Evolutionary conservation across 2,113 vertebrate species (phyloP).

Genomic region (Paedocypris sp.): DNA sequence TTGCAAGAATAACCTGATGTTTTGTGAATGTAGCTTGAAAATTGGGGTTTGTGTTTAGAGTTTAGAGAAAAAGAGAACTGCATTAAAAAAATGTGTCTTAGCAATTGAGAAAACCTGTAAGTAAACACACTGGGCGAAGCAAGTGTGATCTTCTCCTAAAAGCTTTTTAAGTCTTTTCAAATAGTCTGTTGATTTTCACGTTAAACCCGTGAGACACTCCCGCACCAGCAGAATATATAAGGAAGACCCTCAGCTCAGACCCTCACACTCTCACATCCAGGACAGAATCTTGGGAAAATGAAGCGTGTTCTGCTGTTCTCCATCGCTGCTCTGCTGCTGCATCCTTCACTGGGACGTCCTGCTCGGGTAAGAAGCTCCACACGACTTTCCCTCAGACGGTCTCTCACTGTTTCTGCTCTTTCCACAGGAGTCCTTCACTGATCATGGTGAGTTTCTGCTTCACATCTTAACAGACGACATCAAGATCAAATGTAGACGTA

Average conservation of each 20-base stretch:
- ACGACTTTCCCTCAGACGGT: neutral
- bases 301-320: neutral
- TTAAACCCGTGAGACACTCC: neutral
- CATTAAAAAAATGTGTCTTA: too few relatives aligned
- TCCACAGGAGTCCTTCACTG: neutral
- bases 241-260: neutral
- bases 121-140: neutral
- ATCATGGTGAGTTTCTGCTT: conserved; percentile 1
- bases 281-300: neutral
- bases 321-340: conserved; percentile 6
- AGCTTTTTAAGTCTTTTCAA: neutral
- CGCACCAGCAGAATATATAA: neutral
- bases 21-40: too few relatives aligned
- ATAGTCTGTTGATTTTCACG: neutral
- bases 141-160: neutral
- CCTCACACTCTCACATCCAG: neutral
- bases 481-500: too few relatives aligned
- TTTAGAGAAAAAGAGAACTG: too few relatives aligned
- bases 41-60: too few relatives aligned
- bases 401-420: neutral
- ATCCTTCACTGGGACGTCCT: neutral
- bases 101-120: too few relatives aligned
- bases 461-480: too few relatives aligned
- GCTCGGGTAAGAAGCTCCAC: neutral
- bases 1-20: too few relatives aligned